phyloP scores from a whole-genome alignment of 2,888 invertebrate species.

The Suillia variegata region DNA sequence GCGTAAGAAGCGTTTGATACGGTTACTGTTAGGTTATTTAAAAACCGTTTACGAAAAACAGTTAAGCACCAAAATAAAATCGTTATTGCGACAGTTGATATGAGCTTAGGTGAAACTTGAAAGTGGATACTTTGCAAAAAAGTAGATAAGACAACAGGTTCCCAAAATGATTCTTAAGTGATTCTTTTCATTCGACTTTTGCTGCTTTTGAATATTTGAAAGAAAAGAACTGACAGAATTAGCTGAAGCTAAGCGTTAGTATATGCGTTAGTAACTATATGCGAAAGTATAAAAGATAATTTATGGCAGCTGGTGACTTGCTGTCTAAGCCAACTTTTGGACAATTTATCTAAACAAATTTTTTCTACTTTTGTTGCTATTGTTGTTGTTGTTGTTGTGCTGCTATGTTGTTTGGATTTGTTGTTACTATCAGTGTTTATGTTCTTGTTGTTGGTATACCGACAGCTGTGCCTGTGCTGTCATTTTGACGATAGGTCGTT shows the following conservation, averaged over 20 bases:
- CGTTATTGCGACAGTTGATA: too few relatives aligned
- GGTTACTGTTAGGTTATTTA: too few relatives aligned
- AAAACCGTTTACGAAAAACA: too few relatives aligned
- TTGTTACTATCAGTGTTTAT: slow-evolving; percentile 12
- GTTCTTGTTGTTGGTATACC: slow-evolving; percentile 11
- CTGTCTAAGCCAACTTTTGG: slow-evolving; percentile 41
- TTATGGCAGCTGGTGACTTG: slow-evolving; percentile 45
- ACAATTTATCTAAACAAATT: slow-evolving; percentile 42
- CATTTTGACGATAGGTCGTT: slow-evolving; percentile 45
- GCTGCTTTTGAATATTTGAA: too few relatives aligned
- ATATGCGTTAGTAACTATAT: not conserved
- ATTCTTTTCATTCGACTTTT: too few relatives aligned
- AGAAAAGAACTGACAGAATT: too few relatives aligned
- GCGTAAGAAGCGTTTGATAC: too few relatives aligned
- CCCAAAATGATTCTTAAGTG: not conserved
- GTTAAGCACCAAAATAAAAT: too few relatives aligned
- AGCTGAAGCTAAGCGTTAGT: not conserved
- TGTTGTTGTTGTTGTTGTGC: slow-evolving; percentile 8
- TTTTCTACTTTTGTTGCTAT: slow-evolving; percentile 27
- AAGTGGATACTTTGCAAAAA: too few relatives aligned
- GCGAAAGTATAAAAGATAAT: slow-evolving; percentile 17
- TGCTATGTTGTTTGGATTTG: slow-evolving; percentile 7
- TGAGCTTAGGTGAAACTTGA: too few relatives aligned
- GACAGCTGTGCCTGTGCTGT: slow-evolving; percentile 20
- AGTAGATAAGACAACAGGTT: not conserved